phyloP scores from a whole-genome alignment of 2,113 vertebrate genomes.

The Colossoma macropomum region DNA sequence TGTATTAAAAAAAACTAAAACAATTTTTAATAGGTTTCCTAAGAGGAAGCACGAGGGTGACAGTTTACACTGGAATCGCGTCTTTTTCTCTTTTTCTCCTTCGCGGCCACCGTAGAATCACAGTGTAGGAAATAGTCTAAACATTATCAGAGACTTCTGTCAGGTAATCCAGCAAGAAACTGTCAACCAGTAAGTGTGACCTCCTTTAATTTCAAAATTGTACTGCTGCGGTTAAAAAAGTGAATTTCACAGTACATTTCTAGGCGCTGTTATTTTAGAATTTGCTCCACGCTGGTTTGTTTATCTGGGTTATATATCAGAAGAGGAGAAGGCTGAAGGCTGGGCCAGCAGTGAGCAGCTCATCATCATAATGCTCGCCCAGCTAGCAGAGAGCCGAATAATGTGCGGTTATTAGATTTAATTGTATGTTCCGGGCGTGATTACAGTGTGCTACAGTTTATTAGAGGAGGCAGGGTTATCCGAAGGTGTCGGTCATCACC shows the following conservation, averaged over 20 bases:
- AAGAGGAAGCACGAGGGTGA: too few species aligned
- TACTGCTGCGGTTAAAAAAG: not conserved
- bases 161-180: not conserved
- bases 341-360: not conserved
- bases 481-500: not conserved
- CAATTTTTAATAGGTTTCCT: too few species aligned
- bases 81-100: slow-evolving; percentile 6
- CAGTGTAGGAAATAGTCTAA: slow-evolving; percentile 28
- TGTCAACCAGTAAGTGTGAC: slow-evolving; percentile 6
- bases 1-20: too few species aligned
- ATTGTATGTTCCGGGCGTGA: too few species aligned
- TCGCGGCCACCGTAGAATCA: slow-evolving; percentile 49
- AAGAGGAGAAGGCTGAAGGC: not conserved
- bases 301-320: not conserved
- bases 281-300: not conserved
- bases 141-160: not conserved
- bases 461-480: not conserved
- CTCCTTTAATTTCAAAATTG: not conserved
- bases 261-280: not conserved
- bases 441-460: too few species aligned
- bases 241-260: not conserved
- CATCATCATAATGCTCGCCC: not conserved
- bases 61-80: too few species aligned
- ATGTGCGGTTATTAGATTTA: too few species aligned
- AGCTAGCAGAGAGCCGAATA: too few species aligned